These are phyloP conservation scores for Myotis findleyi DNA, from an alignment of 2,797 vertebrate species.

Conservation along the genomic window DNA sequence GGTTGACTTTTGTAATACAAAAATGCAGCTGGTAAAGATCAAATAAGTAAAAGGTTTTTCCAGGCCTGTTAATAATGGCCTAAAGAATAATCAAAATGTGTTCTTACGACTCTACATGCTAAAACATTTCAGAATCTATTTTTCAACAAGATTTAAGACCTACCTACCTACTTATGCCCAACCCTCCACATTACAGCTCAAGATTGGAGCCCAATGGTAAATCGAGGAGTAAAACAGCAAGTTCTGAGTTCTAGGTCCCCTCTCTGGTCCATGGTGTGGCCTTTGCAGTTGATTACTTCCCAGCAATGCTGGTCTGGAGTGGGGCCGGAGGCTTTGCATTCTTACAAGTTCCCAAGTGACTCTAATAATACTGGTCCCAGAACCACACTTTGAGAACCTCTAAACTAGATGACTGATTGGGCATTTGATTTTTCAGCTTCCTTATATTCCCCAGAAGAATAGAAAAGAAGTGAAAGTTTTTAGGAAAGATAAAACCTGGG, in stretches of 20 bases:
- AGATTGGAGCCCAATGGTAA: not conserved
- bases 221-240: not conserved
- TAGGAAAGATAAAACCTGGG: not conserved
- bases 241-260: not conserved
- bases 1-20: not conserved
- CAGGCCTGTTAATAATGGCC: slow-evolving; percentile 18
- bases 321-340: not conserved
- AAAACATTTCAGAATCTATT: slow-evolving; percentile 15
- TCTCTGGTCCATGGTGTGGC: not conserved
- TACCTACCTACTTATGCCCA: not conserved
- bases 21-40: slow-evolving; percentile 32
- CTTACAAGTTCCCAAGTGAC: not conserved
- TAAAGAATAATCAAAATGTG: not conserved
- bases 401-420: not conserved
- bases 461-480: slow-evolving; percentile 9
- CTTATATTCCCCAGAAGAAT: not conserved
- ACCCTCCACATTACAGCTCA: not conserved
- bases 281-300: not conserved
- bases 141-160: not conserved
- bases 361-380: not conserved
- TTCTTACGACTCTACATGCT: not conserved
- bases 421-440: not conserved
- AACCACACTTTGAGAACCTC: not conserved
- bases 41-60: not conserved
- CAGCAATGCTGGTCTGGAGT: not conserved